Base-by-base conservation (phyloP, 2,888 invertebrate genomes). In the Heterodera filipjevi region DNA sequence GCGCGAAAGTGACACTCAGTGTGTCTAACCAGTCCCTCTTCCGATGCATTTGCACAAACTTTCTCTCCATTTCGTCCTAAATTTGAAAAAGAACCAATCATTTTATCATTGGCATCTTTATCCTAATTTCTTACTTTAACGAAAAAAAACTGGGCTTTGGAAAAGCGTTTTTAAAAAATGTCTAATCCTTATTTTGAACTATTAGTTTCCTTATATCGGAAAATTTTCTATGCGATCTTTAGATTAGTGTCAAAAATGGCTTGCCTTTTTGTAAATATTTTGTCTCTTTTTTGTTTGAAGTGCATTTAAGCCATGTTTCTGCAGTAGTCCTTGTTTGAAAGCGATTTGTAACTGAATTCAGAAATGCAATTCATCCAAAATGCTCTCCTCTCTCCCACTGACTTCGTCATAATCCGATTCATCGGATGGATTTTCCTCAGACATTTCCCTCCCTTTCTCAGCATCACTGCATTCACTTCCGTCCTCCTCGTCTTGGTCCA, bases 311-410 rank as follows among this genome's bases (percentile, higher is more conserved):
- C 95, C 95, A 71, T 85, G 82, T 0, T 95, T 94, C 89, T 95
- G 94, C 0, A 97, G 89, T 77, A 93, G 91, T 1, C 96, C 96
- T 86, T 93, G 92, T 0, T 93, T 93, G 90, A 95, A 95, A 0
- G 96, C 95, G 89, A 94, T 93, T 93, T 95, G 95, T 78, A 97
- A 90, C 95, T 96, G 76, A 75, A 87, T 82, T 68, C 32, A 80
- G n/a, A 22, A 46, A 33, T 32, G 22, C 3, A 53, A 22, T 22
- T 32, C 44, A 71, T 16, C 27, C 14, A 27, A n/a, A 33, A 33
- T 66, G 66, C n/a, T 2, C 33, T 33, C 8, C 27, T 6, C 59
- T n/a, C 53, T 53, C 22, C 6, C 39, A 39, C 49, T 35, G 32
- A 64, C 73, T 35, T 73, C 73, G 35, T 72, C n/a, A 5, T 73